Conservation (phyloP, 2,888 invertebrate genomes). For the Panzeria rudis region DNA sequence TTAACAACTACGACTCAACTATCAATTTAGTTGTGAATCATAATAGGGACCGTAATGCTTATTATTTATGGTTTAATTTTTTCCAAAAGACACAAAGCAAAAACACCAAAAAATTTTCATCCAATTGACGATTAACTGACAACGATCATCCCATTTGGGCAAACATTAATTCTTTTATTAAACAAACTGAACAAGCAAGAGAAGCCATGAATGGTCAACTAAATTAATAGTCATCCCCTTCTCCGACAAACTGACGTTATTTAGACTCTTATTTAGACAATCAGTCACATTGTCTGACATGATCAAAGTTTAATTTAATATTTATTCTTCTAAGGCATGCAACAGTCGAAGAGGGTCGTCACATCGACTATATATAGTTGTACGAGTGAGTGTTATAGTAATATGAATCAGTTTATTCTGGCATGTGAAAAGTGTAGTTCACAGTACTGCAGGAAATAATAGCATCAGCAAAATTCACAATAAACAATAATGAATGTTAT, state of each 20-base stretch:
- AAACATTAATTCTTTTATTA: conserved; percentile 11
- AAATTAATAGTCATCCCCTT: conserved; percentile 11
- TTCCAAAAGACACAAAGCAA: background rate
- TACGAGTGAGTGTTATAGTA: background rate
- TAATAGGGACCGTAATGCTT: no score
- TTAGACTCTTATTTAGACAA: conserved; percentile 10
- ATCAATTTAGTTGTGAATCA: no score
- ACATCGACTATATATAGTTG: background rate
- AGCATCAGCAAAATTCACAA: no score
- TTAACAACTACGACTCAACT: no score
- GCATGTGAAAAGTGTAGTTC: background rate
- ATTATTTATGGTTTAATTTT: background rate
- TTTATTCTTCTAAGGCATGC: conserved; percentile 57
- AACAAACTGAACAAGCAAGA: conserved; percentile 15
- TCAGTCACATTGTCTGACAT: conserved; percentile 56
- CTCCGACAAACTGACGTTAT: background rate
- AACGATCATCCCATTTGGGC: conserved; percentile 3
- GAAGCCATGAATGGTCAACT: background rate
- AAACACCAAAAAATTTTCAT: background rate
- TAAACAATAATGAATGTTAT: no score
- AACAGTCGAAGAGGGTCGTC: conserved; percentile 37
- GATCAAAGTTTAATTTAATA: conserved; percentile 69
- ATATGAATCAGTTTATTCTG: conserved; percentile 40
- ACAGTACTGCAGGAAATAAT: conserved; percentile 14
- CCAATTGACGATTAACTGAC: conserved; percentile 41